Conservation (phyloP, 2,888 invertebrate genomes). For the Mimas tiliae region DNA sequence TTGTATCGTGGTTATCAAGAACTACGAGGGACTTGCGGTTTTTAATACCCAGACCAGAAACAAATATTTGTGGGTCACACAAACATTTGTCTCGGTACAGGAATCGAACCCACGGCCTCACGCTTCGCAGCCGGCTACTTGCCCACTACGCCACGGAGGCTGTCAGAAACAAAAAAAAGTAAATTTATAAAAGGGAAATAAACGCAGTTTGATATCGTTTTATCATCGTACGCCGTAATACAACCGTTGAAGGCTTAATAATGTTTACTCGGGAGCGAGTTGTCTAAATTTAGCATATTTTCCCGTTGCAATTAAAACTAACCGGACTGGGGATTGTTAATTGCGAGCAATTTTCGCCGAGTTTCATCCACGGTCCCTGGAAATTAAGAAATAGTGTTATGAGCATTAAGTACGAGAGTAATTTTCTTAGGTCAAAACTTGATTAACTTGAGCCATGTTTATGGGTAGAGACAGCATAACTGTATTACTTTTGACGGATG, state of each 20-base stretch:
- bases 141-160: too few species aligned
- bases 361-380: slow-evolving; percentile 36
- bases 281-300: slow-evolving; percentile 54
- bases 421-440: slow-evolving; percentile 1
- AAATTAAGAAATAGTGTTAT: slow-evolving; percentile 30
- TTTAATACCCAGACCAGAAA: too few species aligned
- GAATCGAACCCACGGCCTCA: too few species aligned
- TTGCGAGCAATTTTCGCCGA: slow-evolving; percentile 47
- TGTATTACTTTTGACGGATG: too few species aligned
- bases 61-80: too few species aligned
- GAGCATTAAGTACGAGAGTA: slow-evolving; percentile 6
- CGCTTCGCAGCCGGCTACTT: too few species aligned
- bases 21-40: too few species aligned
- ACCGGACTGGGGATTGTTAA: slow-evolving; percentile 43
- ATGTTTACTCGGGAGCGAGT: slow-evolving; percentile 43
- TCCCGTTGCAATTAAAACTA: slow-evolving; percentile 48
- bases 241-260: slow-evolving; percentile 37
- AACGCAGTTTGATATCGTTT: neutral
- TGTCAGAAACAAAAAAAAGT: too few species aligned
- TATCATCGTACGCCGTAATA: slow-evolving; percentile 39
- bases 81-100: too few species aligned
- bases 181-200: neutral
- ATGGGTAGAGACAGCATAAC: neutral
- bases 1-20: too few species aligned
- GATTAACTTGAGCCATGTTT: neutral